Base-by-base conservation (phyloP, 2,888 invertebrate genomes). In the Apantesis nais region DNA sequence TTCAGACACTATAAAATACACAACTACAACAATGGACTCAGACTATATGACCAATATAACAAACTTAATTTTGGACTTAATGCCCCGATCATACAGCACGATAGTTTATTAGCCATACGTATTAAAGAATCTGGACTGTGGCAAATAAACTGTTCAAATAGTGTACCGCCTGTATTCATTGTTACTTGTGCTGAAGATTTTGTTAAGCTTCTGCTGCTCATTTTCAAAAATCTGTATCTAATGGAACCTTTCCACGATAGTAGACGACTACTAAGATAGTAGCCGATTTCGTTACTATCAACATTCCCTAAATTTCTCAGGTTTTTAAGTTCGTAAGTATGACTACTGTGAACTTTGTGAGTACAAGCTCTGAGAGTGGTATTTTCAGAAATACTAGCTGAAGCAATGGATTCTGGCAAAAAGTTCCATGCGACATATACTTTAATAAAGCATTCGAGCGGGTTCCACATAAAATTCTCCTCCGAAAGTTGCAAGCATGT, bases 91-190 rank as follows among this genome's bases (percentile, higher is more conserved):
- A 62, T 62, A 34, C 19, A 22, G 29, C 37, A 62, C 14, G 62
- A 62, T 16, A 62, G 37, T 62, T 62, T 62, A 9, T 34, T 62
- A 11, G 19, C 19, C 14, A 62, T 37, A 62, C 22, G n/a, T n/a
- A n/a, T n/a, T 62, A 34, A 37, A 62, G 37, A 62, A 22, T 62
- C n/a, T 62, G 37, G 62, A 62, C 34, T 34, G 37, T 62, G 19
- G 0, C 16, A 62, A 62, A 37, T 37, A 5, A 34, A 34, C 5
- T 2, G 34, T n/a, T n/a, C 62, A 34, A 37, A 62, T 34, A 37
- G 62, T 22, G 34, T 62, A 16, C 62, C 37, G n/a, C 62, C 34
- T 4, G 22, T 62, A 19, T 62, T 62, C 22, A 34, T 62, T 14
- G 34, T 31, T 1, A 19, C 31, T 7, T 62, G 62, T 62, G 62